Evolutionary conservation across 2,888 invertebrate genomes (phyloP).

Genomic region (Amblyjoppa proteus): DNA sequence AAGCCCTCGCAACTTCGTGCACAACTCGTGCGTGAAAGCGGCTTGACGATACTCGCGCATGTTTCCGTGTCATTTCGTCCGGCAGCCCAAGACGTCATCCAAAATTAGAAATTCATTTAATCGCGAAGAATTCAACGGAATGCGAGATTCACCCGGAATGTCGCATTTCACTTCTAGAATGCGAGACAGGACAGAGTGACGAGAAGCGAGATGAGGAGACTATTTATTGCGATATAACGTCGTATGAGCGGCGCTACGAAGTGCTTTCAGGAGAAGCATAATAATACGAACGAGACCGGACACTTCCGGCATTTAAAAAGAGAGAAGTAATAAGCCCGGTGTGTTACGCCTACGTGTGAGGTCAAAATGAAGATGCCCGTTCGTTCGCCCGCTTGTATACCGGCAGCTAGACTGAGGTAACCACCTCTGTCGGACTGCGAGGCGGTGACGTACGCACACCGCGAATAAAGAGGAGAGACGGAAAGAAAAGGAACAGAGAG

Average conservation of each 20-base stretch:
- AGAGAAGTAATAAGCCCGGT: slow-evolving; percentile 21
- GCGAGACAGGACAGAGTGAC: slow-evolving; percentile 17
- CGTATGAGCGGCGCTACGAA: not conserved
- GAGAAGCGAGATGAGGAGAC: slow-evolving; percentile 9
- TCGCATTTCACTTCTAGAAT: slow-evolving; percentile 36
- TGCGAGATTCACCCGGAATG: slow-evolving; percentile 38
- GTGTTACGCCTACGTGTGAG: slow-evolving; percentile 45
- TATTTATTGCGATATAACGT: slow-evolving; percentile 8
- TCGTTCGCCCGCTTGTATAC: not conserved
- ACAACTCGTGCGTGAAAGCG: no score
- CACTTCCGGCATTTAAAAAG: slow-evolving; percentile 56
- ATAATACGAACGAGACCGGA: slow-evolving; percentile 42
- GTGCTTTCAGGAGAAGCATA: slow-evolving; percentile 26
- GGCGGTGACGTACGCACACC: slow-evolving; percentile 30
- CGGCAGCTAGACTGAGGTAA: slow-evolving; percentile 39
- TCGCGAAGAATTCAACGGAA: slow-evolving; percentile 18
- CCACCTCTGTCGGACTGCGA: slow-evolving; percentile 15
- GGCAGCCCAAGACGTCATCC: not conserved
- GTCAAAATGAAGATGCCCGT: slow-evolving; percentile 46
- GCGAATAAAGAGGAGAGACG: slow-evolving; percentile 21
- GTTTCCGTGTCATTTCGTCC: not conserved
- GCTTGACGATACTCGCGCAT: no score
- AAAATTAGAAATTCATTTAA: slow-evolving; percentile 32
- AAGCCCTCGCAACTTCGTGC: no score
- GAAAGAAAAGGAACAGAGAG: slow-evolving; percentile 29